phyloP scores from a whole-genome alignment of 2,113 vertebrate species.

The Hyperoodon ampullatus region DNA sequence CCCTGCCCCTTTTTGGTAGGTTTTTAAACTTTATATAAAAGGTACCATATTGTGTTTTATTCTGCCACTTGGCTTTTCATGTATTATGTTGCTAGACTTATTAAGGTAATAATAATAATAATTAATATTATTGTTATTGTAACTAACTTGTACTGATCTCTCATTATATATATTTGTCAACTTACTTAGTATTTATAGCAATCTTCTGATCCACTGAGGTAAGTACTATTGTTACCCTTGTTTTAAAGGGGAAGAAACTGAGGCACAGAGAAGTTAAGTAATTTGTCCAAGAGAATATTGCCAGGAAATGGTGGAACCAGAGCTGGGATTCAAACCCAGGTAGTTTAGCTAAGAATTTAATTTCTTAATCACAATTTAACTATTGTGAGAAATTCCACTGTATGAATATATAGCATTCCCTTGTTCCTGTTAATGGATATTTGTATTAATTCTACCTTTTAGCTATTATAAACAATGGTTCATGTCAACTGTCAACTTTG shows the following conservation, averaged over 20 bases:
- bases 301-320: not conserved
- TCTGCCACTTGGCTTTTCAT: not conserved
- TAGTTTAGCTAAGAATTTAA: not conserved
- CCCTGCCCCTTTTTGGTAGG: not conserved
- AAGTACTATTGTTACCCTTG: not conserved
- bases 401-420: not conserved
- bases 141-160: not conserved
- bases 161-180: constrained; percentile 13
- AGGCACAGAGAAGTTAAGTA: constrained; percentile 16
- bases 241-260: not conserved
- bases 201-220: not conserved
- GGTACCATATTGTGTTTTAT: not conserved
- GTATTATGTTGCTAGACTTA: not conserved
- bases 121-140: not conserved
- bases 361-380: constrained; percentile 34
- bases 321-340: not conserved
- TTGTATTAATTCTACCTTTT: constrained; percentile 25
- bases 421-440: not conserved
- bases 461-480: constrained; percentile 11
- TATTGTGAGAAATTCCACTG: not conserved
- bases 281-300: not conserved
- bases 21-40: constrained; percentile 33
- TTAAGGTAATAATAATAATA: not conserved
- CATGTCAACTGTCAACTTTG: constrained; percentile 23
- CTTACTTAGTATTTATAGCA: constrained; percentile 15